Percentiles rank a stretch among this genome's conserved stretches.
phyloP scores from a whole-genome alignment of 2,797 vertebrate species.

The Neostethus bicornis region DNA sequence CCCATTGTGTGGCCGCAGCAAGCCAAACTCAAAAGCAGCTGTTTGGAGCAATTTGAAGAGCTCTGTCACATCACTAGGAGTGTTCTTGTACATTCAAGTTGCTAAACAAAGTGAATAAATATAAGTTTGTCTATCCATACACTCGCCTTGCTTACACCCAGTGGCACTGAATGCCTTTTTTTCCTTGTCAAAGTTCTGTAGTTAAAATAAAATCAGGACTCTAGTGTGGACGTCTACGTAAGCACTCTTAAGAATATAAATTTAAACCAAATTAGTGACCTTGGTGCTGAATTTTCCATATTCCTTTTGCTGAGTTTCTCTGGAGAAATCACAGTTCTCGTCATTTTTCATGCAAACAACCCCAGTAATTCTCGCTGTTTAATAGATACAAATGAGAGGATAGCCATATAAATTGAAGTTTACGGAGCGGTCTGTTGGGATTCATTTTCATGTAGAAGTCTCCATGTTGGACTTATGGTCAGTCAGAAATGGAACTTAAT shows the following conservation, averaged over 20 bases:
- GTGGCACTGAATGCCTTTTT: too few relatives aligned
- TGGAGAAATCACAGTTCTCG: background rate
- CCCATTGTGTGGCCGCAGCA: too few relatives aligned
- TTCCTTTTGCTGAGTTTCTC: slow-evolving; percentile 1
- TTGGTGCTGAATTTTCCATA: background rate
- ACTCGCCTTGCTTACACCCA: too few relatives aligned
- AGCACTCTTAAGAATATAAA: slow-evolving; percentile 11
- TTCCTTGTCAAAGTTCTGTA: too few relatives aligned
- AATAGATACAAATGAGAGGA: slow-evolving; percentile 48
- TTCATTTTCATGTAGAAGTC: slow-evolving; percentile 45
- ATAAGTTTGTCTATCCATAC: too few relatives aligned
- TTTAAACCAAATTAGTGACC: slow-evolving; percentile 1
- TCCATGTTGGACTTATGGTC: slow-evolving; percentile 12
- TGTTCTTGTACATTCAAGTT: too few relatives aligned
- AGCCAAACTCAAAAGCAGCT: too few relatives aligned
- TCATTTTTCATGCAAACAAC: background rate
- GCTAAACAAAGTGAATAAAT: too few relatives aligned
- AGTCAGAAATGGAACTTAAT: slow-evolving; percentile 42
- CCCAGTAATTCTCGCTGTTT: slow-evolving; percentile 24
- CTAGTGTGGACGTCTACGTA: too few relatives aligned
- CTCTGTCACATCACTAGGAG: too few relatives aligned
- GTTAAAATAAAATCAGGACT: too few relatives aligned
- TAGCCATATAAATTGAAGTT: slow-evolving; percentile 4
- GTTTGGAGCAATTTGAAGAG: too few relatives aligned
- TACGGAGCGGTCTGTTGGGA: slow-evolving; percentile 16